Evolutionary conservation across 2,888 invertebrate species (phyloP).

Genomic region (Branchellion lobata): DNA sequence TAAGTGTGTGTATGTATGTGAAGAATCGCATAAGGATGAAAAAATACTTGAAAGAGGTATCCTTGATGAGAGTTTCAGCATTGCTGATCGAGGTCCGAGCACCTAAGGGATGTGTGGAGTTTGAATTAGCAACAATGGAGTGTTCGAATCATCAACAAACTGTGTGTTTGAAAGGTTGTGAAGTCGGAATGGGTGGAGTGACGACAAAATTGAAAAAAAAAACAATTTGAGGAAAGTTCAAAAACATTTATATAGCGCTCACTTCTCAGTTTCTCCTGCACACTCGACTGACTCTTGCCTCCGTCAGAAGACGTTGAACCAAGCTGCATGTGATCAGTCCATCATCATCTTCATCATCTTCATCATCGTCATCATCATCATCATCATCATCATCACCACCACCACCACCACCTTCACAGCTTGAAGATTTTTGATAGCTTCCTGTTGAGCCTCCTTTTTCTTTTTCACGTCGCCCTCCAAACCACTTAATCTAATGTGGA

Average conservation of each 20-base stretch:
- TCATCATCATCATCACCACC: constrained; percentile 9
- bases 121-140: background rate
- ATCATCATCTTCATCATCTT: constrained; percentile 25
- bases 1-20: too few relatives aligned
- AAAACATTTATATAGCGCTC: too few relatives aligned
- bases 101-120: background rate
- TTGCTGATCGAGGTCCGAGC: background rate
- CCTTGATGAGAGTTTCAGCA: background rate
- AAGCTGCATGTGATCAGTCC: constrained; percentile 58
- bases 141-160: too few relatives aligned
- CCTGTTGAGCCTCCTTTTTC: constrained; percentile 71
- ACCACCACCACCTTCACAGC: constrained; percentile 69
- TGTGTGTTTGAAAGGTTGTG: too few relatives aligned
- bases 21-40: background rate
- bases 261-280: constrained; percentile 87
- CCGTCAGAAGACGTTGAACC: constrained; percentile 78
- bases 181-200: too few relatives aligned
- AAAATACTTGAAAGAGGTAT: background rate
- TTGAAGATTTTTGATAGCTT: constrained; percentile 78
- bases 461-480: constrained; percentile 69
- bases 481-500: too few relatives aligned
- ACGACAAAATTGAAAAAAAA: too few relatives aligned
- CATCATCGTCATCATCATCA: constrained; percentile 41
- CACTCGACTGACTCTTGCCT: constrained; percentile 72
- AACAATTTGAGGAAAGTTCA: too few relatives aligned